Conservation (phyloP, 1,140 invertebrate species). For the Hyposmocoma kahamanoa region DNA sequence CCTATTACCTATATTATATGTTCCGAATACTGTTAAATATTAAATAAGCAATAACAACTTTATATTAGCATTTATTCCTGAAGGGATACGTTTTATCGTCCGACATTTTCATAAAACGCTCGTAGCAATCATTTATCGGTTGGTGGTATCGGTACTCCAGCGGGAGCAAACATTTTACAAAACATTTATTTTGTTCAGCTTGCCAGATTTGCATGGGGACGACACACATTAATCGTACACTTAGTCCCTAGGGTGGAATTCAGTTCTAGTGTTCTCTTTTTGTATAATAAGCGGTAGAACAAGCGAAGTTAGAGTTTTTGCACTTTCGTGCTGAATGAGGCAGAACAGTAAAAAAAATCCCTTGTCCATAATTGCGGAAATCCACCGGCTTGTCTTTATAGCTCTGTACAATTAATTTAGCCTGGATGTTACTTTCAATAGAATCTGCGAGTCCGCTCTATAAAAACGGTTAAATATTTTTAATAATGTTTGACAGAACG, state of each 20-base stretch:
- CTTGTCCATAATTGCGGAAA: constrained; percentile 30
- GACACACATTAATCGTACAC: constrained; percentile 43
- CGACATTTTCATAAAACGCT: constrained; percentile 54
- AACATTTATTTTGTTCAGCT: constrained; percentile 52
- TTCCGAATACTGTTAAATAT: no score
- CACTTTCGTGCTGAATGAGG: constrained; percentile 28
- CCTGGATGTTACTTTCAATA: constrained; percentile 31
- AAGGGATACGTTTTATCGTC: constrained; percentile 44
- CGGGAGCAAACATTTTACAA: constrained; percentile 53
- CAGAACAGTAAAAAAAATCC: constrained; percentile 30
- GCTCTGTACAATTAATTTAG: constrained; percentile 35
- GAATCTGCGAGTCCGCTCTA: constrained; percentile 22
- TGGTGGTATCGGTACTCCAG: constrained; percentile 32
- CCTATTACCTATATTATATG: no score
- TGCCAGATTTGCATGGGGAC: constrained; percentile 52
- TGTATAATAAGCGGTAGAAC: constrained; percentile 13
- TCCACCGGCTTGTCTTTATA: constrained; percentile 29
- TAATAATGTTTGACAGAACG: no score
- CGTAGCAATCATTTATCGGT: constrained; percentile 60
- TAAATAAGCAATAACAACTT: not conserved
- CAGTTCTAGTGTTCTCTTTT: constrained; percentile 20
- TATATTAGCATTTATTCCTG: not conserved
- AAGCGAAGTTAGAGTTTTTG: constrained; percentile 22
- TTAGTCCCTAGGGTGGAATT: constrained; percentile 27
- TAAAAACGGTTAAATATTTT: no score